Evolutionary conservation across 2,888 invertebrate genomes (phyloP).

Genomic region (Odontomyia ornata): DNA sequence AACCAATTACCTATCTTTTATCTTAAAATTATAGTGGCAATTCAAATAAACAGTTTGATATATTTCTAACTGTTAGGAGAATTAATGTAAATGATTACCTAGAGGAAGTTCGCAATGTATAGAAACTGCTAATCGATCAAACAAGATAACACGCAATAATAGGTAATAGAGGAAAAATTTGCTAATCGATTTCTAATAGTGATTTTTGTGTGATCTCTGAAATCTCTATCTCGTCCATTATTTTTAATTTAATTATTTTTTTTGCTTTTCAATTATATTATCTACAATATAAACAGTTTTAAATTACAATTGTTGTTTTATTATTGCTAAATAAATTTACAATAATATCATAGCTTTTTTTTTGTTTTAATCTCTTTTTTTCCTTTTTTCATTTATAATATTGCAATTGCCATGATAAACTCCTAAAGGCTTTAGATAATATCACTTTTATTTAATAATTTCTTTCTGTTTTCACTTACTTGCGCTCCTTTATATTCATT

Average conservation of each 20-base stretch:
- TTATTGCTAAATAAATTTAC: constrained; percentile 45
- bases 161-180: neutral
- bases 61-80: no score
- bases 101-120: neutral
- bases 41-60: no score
- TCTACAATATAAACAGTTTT: constrained; percentile 44
- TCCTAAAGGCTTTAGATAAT: constrained; percentile 44
- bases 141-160: neutral
- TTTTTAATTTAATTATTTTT: neutral
- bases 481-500: neutral
- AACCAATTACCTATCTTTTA: no score
- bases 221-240: neutral
- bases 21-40: no score
- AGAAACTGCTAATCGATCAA: neutral
- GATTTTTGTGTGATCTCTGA: neutral
- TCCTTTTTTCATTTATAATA: constrained; percentile 36
- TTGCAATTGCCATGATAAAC: constrained; percentile 43
- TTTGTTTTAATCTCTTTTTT: neutral
- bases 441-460: constrained; percentile 38
- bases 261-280: constrained; percentile 28
- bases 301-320: constrained; percentile 41
- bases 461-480: constrained; percentile 2
- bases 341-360: constrained; percentile 40
- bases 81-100: neutral
- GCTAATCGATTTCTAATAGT: neutral